These are phyloP conservation scores for Emmelina monodactyla DNA, from an alignment of 2,888 invertebrate species.

Conservation along the genomic window DNA sequence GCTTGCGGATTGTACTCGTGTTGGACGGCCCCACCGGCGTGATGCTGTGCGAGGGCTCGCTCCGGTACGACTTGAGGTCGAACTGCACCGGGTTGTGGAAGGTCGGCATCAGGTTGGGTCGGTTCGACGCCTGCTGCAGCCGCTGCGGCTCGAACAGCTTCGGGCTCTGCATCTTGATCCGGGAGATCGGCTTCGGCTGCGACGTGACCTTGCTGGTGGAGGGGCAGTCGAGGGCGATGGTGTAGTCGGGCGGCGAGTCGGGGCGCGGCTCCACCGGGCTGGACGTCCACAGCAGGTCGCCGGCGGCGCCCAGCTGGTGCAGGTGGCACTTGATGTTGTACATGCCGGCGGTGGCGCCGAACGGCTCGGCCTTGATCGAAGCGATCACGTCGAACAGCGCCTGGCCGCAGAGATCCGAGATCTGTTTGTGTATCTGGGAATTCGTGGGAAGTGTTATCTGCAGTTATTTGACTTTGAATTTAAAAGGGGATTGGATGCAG, in stretches of 20 bases:
- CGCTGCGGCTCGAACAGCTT: slow-evolving; percentile 14
- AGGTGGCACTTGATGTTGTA: slow-evolving; percentile 65
- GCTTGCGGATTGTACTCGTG: too few species aligned
- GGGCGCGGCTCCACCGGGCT: slow-evolving; percentile 30
- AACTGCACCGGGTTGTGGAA: slow-evolving; percentile 5
- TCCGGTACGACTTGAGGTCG: too few species aligned
- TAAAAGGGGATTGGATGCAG: too few species aligned
- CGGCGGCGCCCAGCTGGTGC: slow-evolving; percentile 31
- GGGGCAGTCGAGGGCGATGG: slow-evolving; percentile 20
- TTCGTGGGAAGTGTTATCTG: too few species aligned
- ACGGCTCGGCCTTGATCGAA: slow-evolving; percentile 61
- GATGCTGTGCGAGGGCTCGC: background rate
- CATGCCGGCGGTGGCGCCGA: slow-evolving; percentile 67
- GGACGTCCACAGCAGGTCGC: slow-evolving; percentile 39
- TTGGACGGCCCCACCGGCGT: background rate
- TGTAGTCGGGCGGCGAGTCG: slow-evolving; percentile 33
- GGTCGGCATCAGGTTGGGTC: slow-evolving; percentile 4
- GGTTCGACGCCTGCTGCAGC: slow-evolving; percentile 17
- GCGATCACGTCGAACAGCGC: slow-evolving; percentile 47
- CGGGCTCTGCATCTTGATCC: background rate
- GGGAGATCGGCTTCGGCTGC: background rate
- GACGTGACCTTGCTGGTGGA: slow-evolving; percentile 9
- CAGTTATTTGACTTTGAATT: too few species aligned
- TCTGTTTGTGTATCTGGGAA: slow-evolving; percentile 52
- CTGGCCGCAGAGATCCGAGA: slow-evolving; percentile 52